Evolutionary conservation across 2,113 vertebrate species (phyloP).

Genomic region (Tragelaphus strepsiceros): DNA sequence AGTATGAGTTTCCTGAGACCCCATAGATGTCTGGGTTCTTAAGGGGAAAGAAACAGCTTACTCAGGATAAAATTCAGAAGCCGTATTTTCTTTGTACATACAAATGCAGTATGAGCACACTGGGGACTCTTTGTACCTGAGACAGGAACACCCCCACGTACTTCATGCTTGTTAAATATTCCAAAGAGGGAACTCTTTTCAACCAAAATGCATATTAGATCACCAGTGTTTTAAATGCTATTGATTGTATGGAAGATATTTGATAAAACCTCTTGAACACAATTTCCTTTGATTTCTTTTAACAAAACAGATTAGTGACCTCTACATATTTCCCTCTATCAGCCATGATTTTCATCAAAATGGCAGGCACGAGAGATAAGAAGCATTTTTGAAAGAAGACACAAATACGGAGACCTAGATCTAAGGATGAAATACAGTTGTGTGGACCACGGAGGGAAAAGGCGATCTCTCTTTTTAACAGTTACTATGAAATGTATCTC

Average conservation of each 20-base stretch:
- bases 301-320: slow-evolving; percentile 34
- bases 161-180: neutral
- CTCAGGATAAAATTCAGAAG: neutral
- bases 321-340: neutral
- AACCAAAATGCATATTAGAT: neutral
- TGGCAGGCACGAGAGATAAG: neutral
- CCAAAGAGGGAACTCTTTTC: neutral
- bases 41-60: neutral
- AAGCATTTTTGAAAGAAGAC: neutral
- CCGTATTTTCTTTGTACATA: neutral
- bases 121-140: neutral
- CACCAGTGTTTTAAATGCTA: neutral
- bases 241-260: neutral
- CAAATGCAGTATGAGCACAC: rapidly evolving
- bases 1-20: neutral
- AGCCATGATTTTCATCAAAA: slow-evolving; percentile 25
- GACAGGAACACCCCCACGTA: neutral
- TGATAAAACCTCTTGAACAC: neutral
- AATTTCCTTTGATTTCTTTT: slow-evolving; percentile 4
- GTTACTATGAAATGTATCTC: neutral
- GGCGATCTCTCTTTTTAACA: neutral
- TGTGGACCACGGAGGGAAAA: neutral
- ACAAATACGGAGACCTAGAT: neutral
- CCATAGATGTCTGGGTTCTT: neutral
- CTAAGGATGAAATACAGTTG: slow-evolving; percentile 2